Conservation (phyloP, 2,888 invertebrate genomes). For the Cryptosula pallasiana region DNA sequence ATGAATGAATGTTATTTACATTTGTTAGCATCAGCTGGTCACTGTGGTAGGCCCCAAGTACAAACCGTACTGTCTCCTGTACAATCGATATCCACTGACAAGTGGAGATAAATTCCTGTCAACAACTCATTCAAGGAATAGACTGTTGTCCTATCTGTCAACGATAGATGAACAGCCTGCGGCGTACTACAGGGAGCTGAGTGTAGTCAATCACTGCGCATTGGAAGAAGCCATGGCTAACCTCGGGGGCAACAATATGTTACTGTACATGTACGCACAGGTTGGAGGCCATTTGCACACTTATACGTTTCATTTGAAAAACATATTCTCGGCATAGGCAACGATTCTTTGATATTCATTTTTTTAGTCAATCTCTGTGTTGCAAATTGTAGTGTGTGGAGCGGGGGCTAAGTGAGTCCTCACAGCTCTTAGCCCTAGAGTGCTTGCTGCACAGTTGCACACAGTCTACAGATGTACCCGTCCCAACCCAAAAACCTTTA, state of each 20-base stretch:
- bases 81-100: constrained; percentile 7
- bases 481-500: neutral
- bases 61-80: neutral
- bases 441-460: neutral
- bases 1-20: too few species aligned
- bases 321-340: too few species aligned
- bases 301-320: too few species aligned
- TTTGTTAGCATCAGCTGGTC: neutral
- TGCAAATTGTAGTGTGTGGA: constrained; percentile 11
- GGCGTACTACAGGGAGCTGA: neutral
- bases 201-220: neutral
- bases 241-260: neutral
- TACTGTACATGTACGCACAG: constrained; percentile 13
- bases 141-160: neutral
- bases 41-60: constrained; percentile 3
- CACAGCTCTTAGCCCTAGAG: neutral
- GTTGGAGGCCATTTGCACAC: too few species aligned
- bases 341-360: too few species aligned
- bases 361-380: too few species aligned
- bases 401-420: neutral
- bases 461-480: neutral
- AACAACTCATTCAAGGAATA: neutral
- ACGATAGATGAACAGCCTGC: neutral
- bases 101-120: neutral
- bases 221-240: constrained; percentile 15